A percentile compares a stretch with the other conserved stretches of the same genome.
These are phyloP conservation scores for Sepiola atlantica DNA, from an alignment of 2,888 invertebrate genomes.

Conservation along the genomic window DNA sequence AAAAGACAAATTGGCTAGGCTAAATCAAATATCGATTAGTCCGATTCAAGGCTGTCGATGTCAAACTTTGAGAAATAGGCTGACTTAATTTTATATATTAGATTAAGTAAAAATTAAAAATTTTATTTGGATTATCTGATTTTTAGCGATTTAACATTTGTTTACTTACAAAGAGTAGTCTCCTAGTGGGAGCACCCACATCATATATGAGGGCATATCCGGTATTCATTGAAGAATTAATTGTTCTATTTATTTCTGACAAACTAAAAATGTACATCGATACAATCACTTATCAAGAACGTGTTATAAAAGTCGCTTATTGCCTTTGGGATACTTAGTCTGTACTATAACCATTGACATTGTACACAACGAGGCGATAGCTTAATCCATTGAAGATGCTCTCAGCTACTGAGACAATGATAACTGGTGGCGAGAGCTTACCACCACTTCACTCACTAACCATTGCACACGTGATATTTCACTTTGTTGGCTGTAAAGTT, in stretches of 20 bases:
- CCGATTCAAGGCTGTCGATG: too few species aligned
- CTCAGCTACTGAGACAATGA: not conserved
- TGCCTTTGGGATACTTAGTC: not conserved
- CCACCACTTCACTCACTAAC: not conserved
- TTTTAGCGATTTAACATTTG: too few species aligned
- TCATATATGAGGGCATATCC: too few species aligned
- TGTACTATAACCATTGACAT: not conserved
- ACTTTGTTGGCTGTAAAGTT: slow-evolving; percentile 6
- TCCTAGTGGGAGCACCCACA: too few species aligned
- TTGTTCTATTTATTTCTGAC: not conserved
- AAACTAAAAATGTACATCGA: not conserved
- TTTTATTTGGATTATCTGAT: too few species aligned
- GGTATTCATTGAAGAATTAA: too few species aligned
- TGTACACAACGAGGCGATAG: not conserved
- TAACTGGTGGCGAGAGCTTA: not conserved
- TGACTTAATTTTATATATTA: too few species aligned
- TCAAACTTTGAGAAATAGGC: too few species aligned
- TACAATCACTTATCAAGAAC: not conserved
- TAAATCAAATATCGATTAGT: too few species aligned
- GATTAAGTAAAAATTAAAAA: too few species aligned
- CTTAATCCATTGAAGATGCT: not conserved
- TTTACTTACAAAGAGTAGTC: too few species aligned
- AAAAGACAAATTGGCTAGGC: too few species aligned
- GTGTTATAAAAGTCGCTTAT: not conserved
- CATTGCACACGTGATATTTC: not conserved